phyloP scores from a whole-genome alignment of 2,888 invertebrate genomes.

The Drosophila borborema region DNA sequence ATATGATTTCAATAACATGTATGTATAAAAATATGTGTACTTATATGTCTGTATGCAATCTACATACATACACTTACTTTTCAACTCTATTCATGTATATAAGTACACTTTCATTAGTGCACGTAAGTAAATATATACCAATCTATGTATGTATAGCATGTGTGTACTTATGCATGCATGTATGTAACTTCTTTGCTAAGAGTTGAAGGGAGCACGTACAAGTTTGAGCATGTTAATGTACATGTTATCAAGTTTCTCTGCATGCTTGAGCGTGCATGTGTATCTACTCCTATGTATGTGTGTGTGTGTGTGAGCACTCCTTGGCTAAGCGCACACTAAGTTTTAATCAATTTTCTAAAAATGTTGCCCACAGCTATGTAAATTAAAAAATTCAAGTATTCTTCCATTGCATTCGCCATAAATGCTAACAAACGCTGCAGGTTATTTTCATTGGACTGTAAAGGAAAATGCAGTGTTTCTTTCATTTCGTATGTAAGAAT shows the following conservation, averaged over 20 bases:
- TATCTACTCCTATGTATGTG: not conserved
- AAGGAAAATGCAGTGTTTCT: not conserved
- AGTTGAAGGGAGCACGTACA: not conserved
- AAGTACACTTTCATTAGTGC: no score
- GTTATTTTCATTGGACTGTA: not conserved
- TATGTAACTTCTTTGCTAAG: not conserved
- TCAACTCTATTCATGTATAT: no score
- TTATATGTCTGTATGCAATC: no score
- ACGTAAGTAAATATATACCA: no score
- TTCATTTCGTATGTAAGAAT: not conserved
- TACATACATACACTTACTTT: no score
- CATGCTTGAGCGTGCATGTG: not conserved
- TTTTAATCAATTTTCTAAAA: slow-evolving; percentile 3
- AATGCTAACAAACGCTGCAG: not conserved
- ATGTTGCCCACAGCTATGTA: not conserved
- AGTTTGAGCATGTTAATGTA: not conserved
- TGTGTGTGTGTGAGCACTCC: not conserved
- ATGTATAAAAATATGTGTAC: no score
- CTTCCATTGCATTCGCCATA: not conserved
- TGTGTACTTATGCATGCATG: not conserved
- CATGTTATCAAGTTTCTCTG: not conserved
- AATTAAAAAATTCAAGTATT: not conserved
- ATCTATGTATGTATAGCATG: not conserved
- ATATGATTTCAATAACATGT: no score
- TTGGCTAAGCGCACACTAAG: not conserved